Conservation (phyloP, 64 coral and sea anemone species). For the Montipora capricornis region DNA sequence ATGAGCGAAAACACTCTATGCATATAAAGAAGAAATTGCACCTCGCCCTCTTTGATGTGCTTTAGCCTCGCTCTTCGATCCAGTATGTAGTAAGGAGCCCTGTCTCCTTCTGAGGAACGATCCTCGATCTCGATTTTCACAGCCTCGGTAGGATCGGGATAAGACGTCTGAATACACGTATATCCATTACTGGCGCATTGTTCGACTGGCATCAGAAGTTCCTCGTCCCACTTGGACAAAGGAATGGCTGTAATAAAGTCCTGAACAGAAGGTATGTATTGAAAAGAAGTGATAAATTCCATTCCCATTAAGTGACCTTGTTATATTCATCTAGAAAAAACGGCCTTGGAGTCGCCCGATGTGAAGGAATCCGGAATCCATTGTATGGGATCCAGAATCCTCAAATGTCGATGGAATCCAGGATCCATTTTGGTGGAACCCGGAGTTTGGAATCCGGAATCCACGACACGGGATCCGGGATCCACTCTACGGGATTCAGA, state of each 20-base stretch:
- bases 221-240: conserved; percentile 62
- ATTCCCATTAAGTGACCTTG: neutral
- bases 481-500: too few relatives aligned
- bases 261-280: conserved; percentile 5
- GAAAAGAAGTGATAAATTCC: too few relatives aligned
- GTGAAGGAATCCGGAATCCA: too few relatives aligned
- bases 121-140: conserved; percentile 79
- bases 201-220: conserved; percentile 62
- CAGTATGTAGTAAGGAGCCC: conserved; percentile 66
- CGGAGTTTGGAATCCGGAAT: too few relatives aligned
- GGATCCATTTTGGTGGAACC: too few relatives aligned
- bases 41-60: conserved; percentile 31
- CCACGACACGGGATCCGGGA: too few relatives aligned
- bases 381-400: too few relatives aligned
- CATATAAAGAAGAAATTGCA: neutral
- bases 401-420: too few relatives aligned
- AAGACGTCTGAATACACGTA: conserved; percentile 78
- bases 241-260: conserved; percentile 80
- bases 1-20: too few relatives aligned
- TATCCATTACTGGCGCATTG: conserved; percentile 76
- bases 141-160: conserved; percentile 52
- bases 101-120: conserved; percentile 50
- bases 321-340: too few relatives aligned
- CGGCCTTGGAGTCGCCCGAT: too few relatives aligned
- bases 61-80: conserved; percentile 55